A percentile compares a stretch with the other conserved stretches of the same genome.
Evolutionary conservation across 2,113 vertebrate genomes (phyloP).

Genomic region (Recurvirostra avosetta): DNA sequence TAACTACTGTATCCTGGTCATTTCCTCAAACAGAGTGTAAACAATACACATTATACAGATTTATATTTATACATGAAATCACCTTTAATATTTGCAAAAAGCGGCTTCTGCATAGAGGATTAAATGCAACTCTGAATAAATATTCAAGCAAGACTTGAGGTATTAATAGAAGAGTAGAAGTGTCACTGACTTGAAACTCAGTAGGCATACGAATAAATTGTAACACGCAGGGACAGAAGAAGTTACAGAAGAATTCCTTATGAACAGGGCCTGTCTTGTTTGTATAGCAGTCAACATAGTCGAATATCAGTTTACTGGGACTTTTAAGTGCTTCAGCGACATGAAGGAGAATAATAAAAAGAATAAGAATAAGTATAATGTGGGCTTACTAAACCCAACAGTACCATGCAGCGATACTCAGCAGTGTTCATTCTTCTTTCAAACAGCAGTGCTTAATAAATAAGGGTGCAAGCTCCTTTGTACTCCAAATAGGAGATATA

Average conservation of each 20-base stretch:
- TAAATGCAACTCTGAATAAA: not conserved
- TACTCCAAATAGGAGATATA: not conserved
- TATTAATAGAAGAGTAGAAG: not conserved
- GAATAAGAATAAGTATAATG: not conserved
- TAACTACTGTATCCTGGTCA: not conserved
- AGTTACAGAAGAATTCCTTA: not conserved
- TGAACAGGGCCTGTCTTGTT: not conserved
- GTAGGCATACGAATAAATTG: not conserved
- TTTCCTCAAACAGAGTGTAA: not conserved
- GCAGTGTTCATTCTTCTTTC: not conserved
- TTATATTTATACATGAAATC: not conserved
- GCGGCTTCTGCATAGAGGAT: not conserved
- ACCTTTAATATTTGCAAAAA: not conserved
- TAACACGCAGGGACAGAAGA: not conserved
- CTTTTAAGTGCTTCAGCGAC: not conserved
- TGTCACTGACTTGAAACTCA: not conserved
- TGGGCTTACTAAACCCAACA: not conserved
- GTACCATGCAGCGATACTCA: constrained; percentile 2
- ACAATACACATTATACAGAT: not conserved
- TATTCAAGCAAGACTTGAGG: not conserved
- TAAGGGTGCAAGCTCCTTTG: not conserved
- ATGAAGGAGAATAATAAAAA: not conserved
- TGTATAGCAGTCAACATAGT: not conserved
- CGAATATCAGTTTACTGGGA: not conserved
- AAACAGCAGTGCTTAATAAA: not conserved